Percentiles rank a stretch among this genome's conserved stretches.
phyloP scores from a whole-genome alignment of 2,113 vertebrate species.

The Phyllostomus hastatus region DNA sequence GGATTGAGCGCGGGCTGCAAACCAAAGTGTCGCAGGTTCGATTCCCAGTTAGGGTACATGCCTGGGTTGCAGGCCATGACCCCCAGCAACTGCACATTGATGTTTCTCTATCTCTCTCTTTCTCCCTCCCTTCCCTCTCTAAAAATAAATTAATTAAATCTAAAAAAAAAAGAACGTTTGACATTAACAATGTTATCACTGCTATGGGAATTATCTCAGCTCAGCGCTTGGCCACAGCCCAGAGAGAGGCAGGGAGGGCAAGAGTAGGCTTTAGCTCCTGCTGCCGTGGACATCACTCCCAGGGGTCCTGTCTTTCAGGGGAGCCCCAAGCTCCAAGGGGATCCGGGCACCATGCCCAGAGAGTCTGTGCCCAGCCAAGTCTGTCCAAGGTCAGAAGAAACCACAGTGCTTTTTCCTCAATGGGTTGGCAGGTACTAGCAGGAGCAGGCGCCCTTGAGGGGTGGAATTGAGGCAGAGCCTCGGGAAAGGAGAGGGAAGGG shows the following conservation, averaged over 20 bases:
- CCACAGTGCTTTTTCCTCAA: slow-evolving; percentile 28
- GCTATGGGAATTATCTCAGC: neutral
- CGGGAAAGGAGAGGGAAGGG: neutral
- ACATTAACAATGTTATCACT: neutral
- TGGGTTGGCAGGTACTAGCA: slow-evolving; percentile 28
- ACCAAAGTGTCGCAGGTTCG: no score
- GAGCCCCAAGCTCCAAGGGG: neutral
- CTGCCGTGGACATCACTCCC: neutral
- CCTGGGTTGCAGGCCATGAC: no score
- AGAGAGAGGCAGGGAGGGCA: neutral
- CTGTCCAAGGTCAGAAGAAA: slow-evolving; percentile 53
- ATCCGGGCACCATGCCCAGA: slow-evolving; percentile 35
- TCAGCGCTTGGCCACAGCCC: neutral
- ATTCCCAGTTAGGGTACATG: no score
- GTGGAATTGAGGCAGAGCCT: slow-evolving; percentile 29
- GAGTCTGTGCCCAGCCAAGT: neutral
- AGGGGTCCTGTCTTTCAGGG: neutral
- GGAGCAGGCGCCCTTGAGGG: slow-evolving; percentile 48
- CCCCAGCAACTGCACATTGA: no score
- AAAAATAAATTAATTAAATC: no score
- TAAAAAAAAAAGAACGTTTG: neutral
- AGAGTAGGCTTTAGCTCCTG: neutral
- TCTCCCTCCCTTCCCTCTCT: no score
- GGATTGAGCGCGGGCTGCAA: no score
- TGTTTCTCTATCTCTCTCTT: no score